Evolutionary conservation across 2,888 invertebrate species (phyloP).

Genomic region (Spilarctia lutea): DNA sequence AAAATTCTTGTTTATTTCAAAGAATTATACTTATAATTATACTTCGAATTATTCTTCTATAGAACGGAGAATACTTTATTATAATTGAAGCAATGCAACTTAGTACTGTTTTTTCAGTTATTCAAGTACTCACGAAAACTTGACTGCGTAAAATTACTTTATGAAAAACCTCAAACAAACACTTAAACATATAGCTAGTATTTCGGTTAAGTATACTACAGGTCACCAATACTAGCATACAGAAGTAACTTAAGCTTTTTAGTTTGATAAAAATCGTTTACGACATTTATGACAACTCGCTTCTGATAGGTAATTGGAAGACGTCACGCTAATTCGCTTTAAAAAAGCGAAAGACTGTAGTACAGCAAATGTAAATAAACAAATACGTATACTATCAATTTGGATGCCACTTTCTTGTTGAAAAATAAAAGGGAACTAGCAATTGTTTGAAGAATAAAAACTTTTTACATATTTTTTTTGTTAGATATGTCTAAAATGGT

Average conservation of each 20-base stretch:
- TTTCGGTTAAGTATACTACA: not conserved
- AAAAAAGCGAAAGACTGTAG: conserved; percentile 22
- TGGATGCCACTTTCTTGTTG: not conserved
- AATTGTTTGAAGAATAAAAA: not conserved
- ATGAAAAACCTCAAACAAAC: not conserved
- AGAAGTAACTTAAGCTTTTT: conserved; percentile 4
- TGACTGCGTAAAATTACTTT: not conserved
- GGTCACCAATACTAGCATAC: conserved; percentile 1
- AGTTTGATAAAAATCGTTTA: conserved; percentile 13
- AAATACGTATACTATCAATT: not conserved
- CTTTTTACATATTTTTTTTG: not conserved
- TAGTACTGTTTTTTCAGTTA: not conserved
- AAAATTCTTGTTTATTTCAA: too few relatives aligned
- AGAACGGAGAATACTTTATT: not conserved
- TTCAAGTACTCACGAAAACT: not conserved
- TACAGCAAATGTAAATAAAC: not conserved
- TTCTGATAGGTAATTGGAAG: conserved; percentile 37
- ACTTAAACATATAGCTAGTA: not conserved
- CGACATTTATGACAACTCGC: conserved; percentile 15
- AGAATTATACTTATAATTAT: too few relatives aligned
- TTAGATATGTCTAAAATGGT: not conserved
- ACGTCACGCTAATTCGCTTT: conserved; percentile 39
- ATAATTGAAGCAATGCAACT: not conserved
- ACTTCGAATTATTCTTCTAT: too few relatives aligned
- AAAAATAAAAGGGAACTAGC: not conserved